Evolutionary conservation across 1,140 invertebrate genomes (phyloP), one percentile per base, ranked within the genome.

Genomic region (Octopus bimaculoides): DNA sequence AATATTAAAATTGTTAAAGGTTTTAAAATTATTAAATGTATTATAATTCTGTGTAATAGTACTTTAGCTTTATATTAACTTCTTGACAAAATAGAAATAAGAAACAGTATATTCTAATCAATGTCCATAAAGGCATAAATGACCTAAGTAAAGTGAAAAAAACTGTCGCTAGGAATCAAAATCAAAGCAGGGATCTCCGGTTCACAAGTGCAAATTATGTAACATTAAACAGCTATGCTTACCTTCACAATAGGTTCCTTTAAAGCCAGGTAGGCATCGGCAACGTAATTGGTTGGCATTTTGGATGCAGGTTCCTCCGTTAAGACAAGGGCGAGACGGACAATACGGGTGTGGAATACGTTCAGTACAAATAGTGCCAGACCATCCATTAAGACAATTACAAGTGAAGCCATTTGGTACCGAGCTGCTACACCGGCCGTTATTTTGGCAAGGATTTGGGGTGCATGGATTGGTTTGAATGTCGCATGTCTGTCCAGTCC

Each of bases 281-380:
- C 81, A 81, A 53, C 26, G 14, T 41, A 73, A 81, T 5, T 41
- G n/a, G 5, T 54, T 54, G 4, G 56, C 53, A 54, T 52, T 74
- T 9, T 79, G 76, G 9, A 12, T 5, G 55, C 81, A 81, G 6
- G 12, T 54, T 26, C 81, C 81, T 54, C 77, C 54, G 26, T 79
- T 54, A 17, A 54, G 14, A 54, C 75, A 73, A 8, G 52, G n/a
- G 53, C 6, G 12, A 14, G 4, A n/a, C 14, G 61, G 20, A 74
- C 81, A 79, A 17, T 79, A 66, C 6, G 79, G 12, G 14, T 5
- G 10, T 52, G 77, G 56, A 14, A 3, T 2, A 41, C 26, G 0
- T 10, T 10, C n/a, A 4, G 77, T 61, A 73, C 81, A 81, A 3
- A 17, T 26, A 52, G 7, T 41, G 66, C 81, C 81, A 14, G 41